Conservation (phyloP, 2,797 vertebrate species). For the Chromis chromis region DNA sequence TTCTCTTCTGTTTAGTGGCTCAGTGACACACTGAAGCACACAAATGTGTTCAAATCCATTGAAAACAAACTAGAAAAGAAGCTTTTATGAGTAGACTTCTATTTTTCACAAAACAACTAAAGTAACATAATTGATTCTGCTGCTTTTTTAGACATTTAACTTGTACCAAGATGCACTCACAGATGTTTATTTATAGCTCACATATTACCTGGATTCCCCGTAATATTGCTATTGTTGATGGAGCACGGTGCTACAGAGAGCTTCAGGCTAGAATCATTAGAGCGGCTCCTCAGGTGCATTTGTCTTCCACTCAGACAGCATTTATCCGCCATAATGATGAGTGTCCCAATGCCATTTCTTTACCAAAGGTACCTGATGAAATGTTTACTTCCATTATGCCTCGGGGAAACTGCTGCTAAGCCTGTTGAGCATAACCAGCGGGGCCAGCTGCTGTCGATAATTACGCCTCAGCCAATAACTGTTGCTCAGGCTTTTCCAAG, state of each 20-base stretch:
- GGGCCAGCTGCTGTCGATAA: conserved; percentile 66
- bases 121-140: not conserved
- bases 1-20: conserved; percentile 17
- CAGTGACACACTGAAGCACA: conserved; percentile 8
- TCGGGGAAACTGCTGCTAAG: conserved; percentile 53
- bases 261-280: conserved; percentile 53
- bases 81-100: not conserved
- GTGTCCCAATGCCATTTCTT: conserved; percentile 47
- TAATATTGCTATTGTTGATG: conserved; percentile 36
- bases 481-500: conserved; percentile 49
- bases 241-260: conserved; percentile 50
- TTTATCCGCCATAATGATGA: conserved; percentile 67
- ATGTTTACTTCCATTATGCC: conserved; percentile 69
- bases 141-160: not conserved
- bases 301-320: conserved; percentile 61
- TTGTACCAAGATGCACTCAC: conserved; percentile 7
- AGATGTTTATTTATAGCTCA: conserved; percentile 15
- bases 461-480: conserved; percentile 63
- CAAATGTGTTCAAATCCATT: not conserved
- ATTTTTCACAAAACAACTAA: not conserved
- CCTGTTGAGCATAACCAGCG: conserved; percentile 64
- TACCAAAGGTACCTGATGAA: conserved; percentile 68
- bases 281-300: conserved; percentile 54
- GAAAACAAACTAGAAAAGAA: not conserved
- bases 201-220: not conserved